These are phyloP conservation scores for Acromyrmex charruanus DNA, from an alignment of 1,140 invertebrate genomes.

Conservation along the genomic window DNA sequence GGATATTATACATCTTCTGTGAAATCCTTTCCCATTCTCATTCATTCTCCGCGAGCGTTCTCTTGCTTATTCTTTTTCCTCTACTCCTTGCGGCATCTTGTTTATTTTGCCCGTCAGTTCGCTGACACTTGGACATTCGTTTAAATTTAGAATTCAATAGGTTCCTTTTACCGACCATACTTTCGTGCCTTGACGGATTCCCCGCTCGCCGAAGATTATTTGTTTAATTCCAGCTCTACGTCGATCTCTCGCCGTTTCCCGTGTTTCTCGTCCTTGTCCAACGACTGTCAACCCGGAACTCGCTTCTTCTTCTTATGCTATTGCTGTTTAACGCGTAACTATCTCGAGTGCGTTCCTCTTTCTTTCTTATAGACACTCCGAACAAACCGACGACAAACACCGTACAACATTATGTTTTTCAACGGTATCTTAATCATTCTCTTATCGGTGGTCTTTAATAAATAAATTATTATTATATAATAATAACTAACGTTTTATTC, in stretches of 20 bases:
- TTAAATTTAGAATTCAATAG: constrained; percentile 87
- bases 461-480: constrained; percentile 8
- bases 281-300: constrained; percentile 67
- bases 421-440: constrained; percentile 51
- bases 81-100: constrained; percentile 82
- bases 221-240: constrained; percentile 83
- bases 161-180: constrained; percentile 85
- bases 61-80: constrained; percentile 60
- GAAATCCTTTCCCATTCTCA: constrained; percentile 45
- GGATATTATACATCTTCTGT: constrained; percentile 19
- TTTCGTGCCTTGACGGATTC: constrained; percentile 82
- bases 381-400: constrained; percentile 46
- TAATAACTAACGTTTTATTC: neutral
- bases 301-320: neutral
- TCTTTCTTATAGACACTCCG: constrained; percentile 39
- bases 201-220: constrained; percentile 82
- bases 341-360: constrained; percentile 47
- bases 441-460: neutral
- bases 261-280: constrained; percentile 44
- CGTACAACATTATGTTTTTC: constrained; percentile 10
- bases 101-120: constrained; percentile 86
- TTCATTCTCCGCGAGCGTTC: constrained; percentile 56
- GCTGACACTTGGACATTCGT: constrained; percentile 86
- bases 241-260: constrained; percentile 67
- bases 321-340: constrained; percentile 50